Base-by-base conservation (phyloP, 2,113 vertebrate species). In the Megaptera novaeangliae region DNA sequence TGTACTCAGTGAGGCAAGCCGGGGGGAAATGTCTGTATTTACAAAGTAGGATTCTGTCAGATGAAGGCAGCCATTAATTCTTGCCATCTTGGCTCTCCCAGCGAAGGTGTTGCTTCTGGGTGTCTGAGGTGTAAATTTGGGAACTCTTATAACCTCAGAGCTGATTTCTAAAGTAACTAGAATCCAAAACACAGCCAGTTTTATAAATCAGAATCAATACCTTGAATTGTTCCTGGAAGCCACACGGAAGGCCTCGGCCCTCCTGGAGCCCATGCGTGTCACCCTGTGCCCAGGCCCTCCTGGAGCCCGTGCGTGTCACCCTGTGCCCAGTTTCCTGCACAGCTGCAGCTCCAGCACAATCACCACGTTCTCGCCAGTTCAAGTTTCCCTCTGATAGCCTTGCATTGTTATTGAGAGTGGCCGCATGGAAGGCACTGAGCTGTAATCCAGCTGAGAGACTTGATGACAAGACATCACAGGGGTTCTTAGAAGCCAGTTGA, bases 151-250 rank as follows among this genome's bases (percentile, higher is more conserved):
- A 94, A 34, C 27, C 57, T 95, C 71, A 78, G 72, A 78, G 49
- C 9, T 88, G 92, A 97, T 98, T 98, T 94, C 95, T 96, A 97
- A 96, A 94, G 94, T 94, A 97, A 95, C 95, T 68, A 87, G 63
- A 25, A 95, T 92, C 46, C 57, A 82, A 97, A 98, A 97, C 96
- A 98, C 78, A 97, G 88, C 91, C 44, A 39, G 74, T 68, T 83
- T 95, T 82, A 84, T 93, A 92, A 96, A 93, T 74, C 68, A 95
- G 68, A 97, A 96, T 97, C 97, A 93, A 96, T 91, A 97, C 91
- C 88, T 96, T 91, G 52, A 75, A 93, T 91, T 80, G 68, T 95
- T 93, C 91, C 74, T 91, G 86, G 86, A 97, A 92, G 94, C 71
- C 93, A 96, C 96, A 74, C 46, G 34, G 44, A 89, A 88, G 91